Evolutionary conservation across 2,888 invertebrate genomes (phyloP).

Genomic region (Synergus japonicus): DNA sequence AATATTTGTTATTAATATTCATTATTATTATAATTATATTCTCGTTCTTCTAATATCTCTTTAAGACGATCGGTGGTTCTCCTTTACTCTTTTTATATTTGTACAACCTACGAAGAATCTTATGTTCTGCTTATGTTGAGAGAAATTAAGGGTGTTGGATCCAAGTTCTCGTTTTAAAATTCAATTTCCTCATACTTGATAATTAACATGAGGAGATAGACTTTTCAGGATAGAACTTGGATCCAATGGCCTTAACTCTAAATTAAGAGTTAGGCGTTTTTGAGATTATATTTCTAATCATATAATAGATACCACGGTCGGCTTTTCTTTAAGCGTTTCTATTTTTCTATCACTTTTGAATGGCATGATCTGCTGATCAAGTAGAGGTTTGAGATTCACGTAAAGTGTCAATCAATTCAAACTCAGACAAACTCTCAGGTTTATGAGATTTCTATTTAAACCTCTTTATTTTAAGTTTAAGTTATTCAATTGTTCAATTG

Average conservation of each 20-base stretch:
- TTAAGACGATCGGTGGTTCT: neutral
- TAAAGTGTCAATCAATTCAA: conserved; percentile 49
- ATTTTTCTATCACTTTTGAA: conserved; percentile 47
- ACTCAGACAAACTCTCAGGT: conserved; percentile 63
- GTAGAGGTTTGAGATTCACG: conserved; percentile 46
- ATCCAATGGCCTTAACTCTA: neutral
- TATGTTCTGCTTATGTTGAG: no score
- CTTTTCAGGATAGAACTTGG: no score
- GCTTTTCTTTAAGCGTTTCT: conserved; percentile 1
- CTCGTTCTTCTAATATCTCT: conserved; percentile 37
- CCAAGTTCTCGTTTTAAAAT: no score
- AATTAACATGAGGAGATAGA: no score
- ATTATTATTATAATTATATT: conserved; percentile 21
- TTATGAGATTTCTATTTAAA: conserved; percentile 47
- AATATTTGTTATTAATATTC: conserved; percentile 3
- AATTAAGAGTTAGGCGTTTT: neutral
- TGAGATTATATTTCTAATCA: conserved; percentile 43
- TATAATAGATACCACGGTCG: conserved; percentile 37
- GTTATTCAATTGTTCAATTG: conserved; percentile 9
- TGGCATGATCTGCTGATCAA: conserved; percentile 50
- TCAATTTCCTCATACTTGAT: no score
- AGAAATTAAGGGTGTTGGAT: no score
- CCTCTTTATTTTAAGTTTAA: conserved; percentile 7
- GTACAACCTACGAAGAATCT: neutral
- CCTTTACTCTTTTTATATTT: neutral